Conservation (phyloP, 2,113 vertebrate species). For the Sylvilagus bachmani region DNA sequence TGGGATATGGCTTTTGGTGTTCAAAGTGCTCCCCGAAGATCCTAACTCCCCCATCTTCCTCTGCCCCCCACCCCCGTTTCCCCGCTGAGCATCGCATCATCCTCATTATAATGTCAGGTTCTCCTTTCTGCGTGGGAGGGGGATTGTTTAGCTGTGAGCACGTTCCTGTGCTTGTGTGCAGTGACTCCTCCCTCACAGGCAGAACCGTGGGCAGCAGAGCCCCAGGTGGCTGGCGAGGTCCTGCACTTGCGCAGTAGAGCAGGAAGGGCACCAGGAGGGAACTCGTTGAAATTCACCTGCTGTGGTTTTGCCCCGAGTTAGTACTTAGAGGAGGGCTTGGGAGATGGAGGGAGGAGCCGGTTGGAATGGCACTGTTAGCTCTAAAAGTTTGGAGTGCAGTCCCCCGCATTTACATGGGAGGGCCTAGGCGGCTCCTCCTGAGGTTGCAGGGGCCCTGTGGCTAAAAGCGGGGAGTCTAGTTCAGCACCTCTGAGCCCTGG, state of each 20-base stretch:
- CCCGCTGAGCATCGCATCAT: background rate
- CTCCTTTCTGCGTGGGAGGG: background rate
- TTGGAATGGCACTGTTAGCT: background rate
- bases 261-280: background rate
- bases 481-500: background rate
- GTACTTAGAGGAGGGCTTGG: background rate
- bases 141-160: background rate
- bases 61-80: background rate
- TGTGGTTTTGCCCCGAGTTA: background rate
- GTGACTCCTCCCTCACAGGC: background rate
- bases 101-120: background rate
- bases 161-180: background rate
- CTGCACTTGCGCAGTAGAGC: background rate
- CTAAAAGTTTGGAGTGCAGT: background rate
- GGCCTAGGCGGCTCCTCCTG: background rate
- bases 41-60: no score
- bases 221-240: background rate
- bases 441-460: background rate
- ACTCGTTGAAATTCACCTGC: background rate
- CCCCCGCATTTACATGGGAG: background rate
- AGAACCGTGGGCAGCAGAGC: background rate
- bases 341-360: background rate
- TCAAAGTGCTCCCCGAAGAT: background rate
- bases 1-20: background rate
- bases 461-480: background rate